These are phyloP conservation scores for Gasterosteus nipponicus DNA, from an alignment of 2,113 vertebrate genomes.

Conservation along the genomic window DNA sequence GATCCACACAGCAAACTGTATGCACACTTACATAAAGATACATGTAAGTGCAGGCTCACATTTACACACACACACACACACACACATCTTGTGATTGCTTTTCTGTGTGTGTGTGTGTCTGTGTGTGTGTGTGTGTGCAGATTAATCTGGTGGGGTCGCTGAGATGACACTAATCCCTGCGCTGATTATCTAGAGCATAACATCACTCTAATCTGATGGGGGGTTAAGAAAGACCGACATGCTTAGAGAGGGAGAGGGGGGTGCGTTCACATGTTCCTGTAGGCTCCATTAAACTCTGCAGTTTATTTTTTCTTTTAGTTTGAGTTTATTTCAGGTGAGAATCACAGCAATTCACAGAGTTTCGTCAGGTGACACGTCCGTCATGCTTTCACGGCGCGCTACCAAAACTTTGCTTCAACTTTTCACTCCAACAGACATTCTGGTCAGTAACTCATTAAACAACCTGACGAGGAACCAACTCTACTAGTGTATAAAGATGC, in stretches of 20 bases:
- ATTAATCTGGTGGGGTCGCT: slow-evolving; percentile 75
- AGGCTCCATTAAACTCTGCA: slow-evolving; percentile 33
- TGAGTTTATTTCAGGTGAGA: slow-evolving; percentile 28
- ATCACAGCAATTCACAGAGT: background rate
- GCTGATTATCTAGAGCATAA: slow-evolving; percentile 80
- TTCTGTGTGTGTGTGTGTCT: slow-evolving; percentile 6
- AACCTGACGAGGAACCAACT: background rate
- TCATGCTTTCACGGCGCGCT: background rate
- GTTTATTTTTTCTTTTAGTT: slow-evolving; percentile 10
- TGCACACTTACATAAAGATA: slow-evolving; percentile 8
- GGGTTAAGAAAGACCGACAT: slow-evolving; percentile 67
- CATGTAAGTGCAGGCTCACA: slow-evolving; percentile 10
- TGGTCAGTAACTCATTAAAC: background rate
- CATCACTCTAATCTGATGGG: slow-evolving; percentile 77
- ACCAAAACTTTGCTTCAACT: too few relatives aligned
- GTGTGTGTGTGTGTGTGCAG: slow-evolving; percentile 35
- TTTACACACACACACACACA: slow-evolving; percentile 10
- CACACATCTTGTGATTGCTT: slow-evolving; percentile 26
- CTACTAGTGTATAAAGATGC: background rate
- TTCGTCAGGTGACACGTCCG: background rate
- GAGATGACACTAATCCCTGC: slow-evolving; percentile 79
- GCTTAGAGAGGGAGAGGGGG: slow-evolving; percentile 37
- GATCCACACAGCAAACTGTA: background rate
- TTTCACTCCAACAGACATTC: background rate
- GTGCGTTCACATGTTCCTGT: slow-evolving; percentile 33